These are phyloP conservation scores for Hippotragus niger DNA, from an alignment of 2,113 vertebrate species.

Conservation along the genomic window DNA sequence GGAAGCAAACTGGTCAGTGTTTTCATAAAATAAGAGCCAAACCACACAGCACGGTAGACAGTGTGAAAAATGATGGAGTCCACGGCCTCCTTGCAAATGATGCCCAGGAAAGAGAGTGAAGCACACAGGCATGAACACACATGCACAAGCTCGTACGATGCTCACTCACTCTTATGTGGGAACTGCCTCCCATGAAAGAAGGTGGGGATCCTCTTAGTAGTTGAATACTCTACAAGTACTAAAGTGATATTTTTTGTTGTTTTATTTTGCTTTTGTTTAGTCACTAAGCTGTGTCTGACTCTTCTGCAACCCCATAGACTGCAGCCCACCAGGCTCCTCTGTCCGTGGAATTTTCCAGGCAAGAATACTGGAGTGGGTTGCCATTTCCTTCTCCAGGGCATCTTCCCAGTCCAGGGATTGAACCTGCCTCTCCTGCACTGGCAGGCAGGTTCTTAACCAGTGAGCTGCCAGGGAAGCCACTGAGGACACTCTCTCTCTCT, in stretches of 20 bases:
- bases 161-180: neutral
- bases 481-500: neutral
- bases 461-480: neutral
- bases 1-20: neutral
- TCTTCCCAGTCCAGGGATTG: neutral
- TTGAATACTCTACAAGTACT: too few species aligned
- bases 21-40: neutral
- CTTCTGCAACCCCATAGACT: neutral
- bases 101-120: neutral
- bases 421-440: accelerated
- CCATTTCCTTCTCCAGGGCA: neutral
- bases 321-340: neutral
- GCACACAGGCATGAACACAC: neutral
- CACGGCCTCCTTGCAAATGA: neutral
- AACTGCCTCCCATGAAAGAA: neutral
- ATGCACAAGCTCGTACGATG: accelerated
- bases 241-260: neutral
- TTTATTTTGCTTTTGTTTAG: neutral
- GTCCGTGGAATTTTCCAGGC: neutral
- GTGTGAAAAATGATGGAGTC: neutral
- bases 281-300: neutral
- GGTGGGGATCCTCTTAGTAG: neutral
- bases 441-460: neutral
- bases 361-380: neutral
- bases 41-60: neutral